Percentiles rank a stretch among this genome's conserved stretches.
Evolutionary conservation across 2,888 invertebrate species (phyloP).

Genomic region (Thyatira batis): DNA sequence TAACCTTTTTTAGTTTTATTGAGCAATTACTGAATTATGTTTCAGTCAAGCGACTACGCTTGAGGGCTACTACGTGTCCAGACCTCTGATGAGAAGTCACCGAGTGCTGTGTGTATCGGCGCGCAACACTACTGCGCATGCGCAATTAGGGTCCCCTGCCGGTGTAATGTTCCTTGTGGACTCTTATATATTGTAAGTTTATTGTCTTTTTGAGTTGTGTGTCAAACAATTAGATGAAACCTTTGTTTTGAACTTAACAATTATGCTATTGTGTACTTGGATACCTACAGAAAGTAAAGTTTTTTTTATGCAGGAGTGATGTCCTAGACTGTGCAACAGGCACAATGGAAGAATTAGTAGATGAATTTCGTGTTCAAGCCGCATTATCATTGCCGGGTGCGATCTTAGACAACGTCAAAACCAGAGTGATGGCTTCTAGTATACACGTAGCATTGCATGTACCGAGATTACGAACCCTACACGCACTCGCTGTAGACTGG

Average conservation of each 20-base stretch:
- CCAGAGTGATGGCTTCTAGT: background rate
- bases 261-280: no score
- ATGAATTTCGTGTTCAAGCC: constrained; percentile 45
- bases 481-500: constrained; percentile 57
- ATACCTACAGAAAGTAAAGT: background rate
- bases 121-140: constrained; percentile 33
- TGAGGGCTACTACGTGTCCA: constrained; percentile 69
- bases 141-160: constrained; percentile 38
- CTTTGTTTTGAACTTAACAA: no score
- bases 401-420: background rate
- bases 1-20: no score
- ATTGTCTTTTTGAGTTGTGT: background rate
- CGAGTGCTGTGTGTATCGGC: constrained; percentile 48
- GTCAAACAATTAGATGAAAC: background rate
- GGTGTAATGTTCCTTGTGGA: constrained; percentile 55
- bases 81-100: constrained; percentile 59
- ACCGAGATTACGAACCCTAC: constrained; percentile 52
- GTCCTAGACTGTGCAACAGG: constrained; percentile 64
- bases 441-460: constrained; percentile 49
- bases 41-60: constrained; percentile 36
- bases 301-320: constrained; percentile 55
- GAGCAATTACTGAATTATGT: constrained; percentile 2
- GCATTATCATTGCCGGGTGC: background rate
- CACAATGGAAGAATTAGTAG: constrained; percentile 55
- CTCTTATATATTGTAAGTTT: constrained; percentile 55